Conservation (phyloP, 2,113 vertebrate genomes). For the Meriones unguiculatus region DNA sequence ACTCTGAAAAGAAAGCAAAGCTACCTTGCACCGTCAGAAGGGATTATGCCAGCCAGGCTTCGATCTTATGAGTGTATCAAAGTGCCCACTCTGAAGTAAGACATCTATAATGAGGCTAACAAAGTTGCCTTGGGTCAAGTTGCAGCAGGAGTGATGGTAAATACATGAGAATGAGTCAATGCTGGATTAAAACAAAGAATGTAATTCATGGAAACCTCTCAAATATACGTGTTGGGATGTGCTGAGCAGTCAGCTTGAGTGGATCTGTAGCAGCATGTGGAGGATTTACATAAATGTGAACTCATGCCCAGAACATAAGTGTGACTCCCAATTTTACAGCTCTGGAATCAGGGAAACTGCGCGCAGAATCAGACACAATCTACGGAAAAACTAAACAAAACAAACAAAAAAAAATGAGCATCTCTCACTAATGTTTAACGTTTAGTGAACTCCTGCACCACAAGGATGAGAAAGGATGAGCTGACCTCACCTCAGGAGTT, state of each 20-base stretch:
- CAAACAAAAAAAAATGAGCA: background rate
- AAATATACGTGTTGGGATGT: constrained; percentile 80
- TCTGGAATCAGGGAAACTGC: constrained; percentile 10
- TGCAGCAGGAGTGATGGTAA: constrained; percentile 73
- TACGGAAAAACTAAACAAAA: constrained; percentile 5
- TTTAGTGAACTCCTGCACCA: background rate
- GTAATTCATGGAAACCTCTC: constrained; percentile 79
- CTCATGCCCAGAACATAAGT: constrained; percentile 73
- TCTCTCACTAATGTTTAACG: background rate
- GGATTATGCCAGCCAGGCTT: background rate
- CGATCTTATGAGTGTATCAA: background rate
- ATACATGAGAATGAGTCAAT: constrained; percentile 78
- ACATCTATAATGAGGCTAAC: background rate
- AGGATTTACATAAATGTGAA: constrained; percentile 80
- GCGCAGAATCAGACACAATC: background rate
- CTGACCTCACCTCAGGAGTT: background rate
- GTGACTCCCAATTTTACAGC: constrained; percentile 67
- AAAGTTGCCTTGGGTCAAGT: constrained; percentile 68
- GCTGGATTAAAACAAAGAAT: constrained; percentile 81
- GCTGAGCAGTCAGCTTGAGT: constrained; percentile 50
- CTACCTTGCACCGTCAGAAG: background rate
- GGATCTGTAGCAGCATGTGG: constrained; percentile 77
- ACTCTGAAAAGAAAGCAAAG: background rate
- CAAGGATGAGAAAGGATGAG: background rate
- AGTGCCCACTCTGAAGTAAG: constrained; percentile 13